A percentile compares a stretch with the other conserved stretches of the same genome.
Conservation (phyloP, 2,797 vertebrate species). For the Poeciliopsis paucimaculata region DNA sequence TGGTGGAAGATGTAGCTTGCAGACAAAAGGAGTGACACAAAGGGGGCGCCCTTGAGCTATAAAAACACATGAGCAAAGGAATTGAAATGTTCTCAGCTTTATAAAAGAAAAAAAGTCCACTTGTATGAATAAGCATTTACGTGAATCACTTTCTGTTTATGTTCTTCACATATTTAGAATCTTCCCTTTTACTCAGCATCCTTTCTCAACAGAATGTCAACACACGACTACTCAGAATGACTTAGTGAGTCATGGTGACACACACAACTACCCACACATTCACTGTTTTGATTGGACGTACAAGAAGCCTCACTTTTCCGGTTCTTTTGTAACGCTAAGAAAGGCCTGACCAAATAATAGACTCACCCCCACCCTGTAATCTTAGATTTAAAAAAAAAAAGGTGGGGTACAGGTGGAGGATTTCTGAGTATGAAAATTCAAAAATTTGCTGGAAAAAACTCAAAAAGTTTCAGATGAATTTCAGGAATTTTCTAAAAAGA, state of each 20-base stretch:
- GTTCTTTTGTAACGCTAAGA: neutral
- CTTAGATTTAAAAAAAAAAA: no score
- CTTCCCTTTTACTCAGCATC: neutral
- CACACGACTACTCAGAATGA: neutral
- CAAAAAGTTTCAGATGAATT: no score
- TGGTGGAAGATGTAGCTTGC: neutral
- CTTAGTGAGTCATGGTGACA: neutral
- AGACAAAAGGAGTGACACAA: conserved; percentile 8
- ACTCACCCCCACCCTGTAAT: no score
- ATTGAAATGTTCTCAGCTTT: neutral
- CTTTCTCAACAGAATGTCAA: conserved; percentile 16
- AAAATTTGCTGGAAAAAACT: no score
- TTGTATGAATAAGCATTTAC: neutral
- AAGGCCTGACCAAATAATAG: neutral
- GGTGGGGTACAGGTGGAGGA: no score
- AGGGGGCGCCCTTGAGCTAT: conserved; percentile 10
- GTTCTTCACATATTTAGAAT: neutral
- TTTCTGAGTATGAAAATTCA: no score
- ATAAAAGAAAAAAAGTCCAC: neutral
- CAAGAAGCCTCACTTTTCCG: neutral
- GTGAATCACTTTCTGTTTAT: neutral
- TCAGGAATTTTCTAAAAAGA: no score
- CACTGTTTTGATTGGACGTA: neutral
- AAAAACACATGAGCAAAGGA: neutral
- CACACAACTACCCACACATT: neutral